Conservation (phyloP, 2,797 vertebrate species). For the Silurus aristotelis region DNA sequence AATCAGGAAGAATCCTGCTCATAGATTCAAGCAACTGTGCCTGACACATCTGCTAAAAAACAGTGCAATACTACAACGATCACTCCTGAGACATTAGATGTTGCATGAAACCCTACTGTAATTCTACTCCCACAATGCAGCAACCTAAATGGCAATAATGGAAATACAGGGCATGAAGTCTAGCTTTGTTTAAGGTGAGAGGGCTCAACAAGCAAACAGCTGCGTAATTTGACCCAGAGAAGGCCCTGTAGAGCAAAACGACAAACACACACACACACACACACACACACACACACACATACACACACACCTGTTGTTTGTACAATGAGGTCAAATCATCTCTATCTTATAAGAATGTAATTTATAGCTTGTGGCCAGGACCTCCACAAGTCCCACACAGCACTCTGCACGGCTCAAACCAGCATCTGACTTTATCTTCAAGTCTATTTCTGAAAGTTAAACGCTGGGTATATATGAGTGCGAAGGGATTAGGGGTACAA, state of each 20-base stretch:
- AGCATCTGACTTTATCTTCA: background rate
- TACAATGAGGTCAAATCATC: conserved; percentile 10
- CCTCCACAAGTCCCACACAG: background rate
- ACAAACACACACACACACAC: background rate
- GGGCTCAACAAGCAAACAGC: conserved; percentile 39
- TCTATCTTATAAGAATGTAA: background rate
- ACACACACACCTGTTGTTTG: conserved; percentile 18
- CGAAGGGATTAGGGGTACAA: too few relatives aligned
- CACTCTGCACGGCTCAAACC: background rate
- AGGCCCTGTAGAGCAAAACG: conserved; percentile 31
- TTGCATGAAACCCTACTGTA: background rate
- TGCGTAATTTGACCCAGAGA: conserved; percentile 40
- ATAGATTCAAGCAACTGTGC: background rate
- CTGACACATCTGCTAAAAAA: background rate
- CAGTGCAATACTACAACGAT: background rate
- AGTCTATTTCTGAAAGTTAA: conserved; percentile 5
- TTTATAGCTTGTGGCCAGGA: background rate
- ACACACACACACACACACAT: background rate
- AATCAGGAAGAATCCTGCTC: background rate
- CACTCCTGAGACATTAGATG: background rate
- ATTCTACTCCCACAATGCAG: background rate
- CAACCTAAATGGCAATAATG: conserved; percentile 1
- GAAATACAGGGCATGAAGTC: conserved; percentile 34
- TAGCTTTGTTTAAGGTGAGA: conserved; percentile 42
- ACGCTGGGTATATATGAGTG: background rate